phyloP scores from a whole-genome alignment of 2,888 invertebrate species.

The Ophraella communa region DNA sequence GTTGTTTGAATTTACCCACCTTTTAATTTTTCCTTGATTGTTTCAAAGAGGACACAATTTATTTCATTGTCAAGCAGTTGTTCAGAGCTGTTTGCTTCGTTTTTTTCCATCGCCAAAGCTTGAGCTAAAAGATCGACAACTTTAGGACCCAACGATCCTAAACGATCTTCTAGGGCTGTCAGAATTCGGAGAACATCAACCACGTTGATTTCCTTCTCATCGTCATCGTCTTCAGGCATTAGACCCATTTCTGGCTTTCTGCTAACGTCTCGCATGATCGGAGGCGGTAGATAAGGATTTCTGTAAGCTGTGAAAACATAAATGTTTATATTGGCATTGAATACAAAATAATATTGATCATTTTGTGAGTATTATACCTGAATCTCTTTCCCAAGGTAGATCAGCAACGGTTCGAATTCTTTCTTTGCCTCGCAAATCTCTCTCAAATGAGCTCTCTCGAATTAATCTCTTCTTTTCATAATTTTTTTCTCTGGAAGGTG shows the following conservation, averaged over 20 bases:
- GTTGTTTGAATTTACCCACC: conserved; percentile 17
- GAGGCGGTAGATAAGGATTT: conserved; percentile 49
- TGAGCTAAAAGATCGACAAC: conserved; percentile 78
- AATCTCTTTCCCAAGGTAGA: conserved; percentile 48
- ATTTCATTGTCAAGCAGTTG: conserved; percentile 75
- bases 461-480: conserved; percentile 29
- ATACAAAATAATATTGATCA: too few relatives aligned
- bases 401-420: conserved; percentile 48
- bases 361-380: conserved; percentile 28
- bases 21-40: conserved; percentile 84
- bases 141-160: conserved; percentile 85
- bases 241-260: conserved; percentile 42
- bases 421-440: conserved; percentile 45
- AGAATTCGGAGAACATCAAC: conserved; percentile 76
- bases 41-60: conserved; percentile 79
- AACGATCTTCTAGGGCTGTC: conserved; percentile 80
- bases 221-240: conserved; percentile 57
- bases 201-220: conserved; percentile 65
- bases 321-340: too few relatives aligned
- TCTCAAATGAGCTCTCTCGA: conserved; percentile 45
- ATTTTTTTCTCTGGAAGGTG: conserved; percentile 37
- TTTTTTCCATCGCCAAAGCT: conserved; percentile 79
- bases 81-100: conserved; percentile 75
- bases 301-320: conserved; percentile 13
- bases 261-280: conserved; percentile 53